A percentile compares a stretch with the other conserved stretches of the same genome.
Conservation (phyloP, 1,140 invertebrate species). For the Microplitis mediator region DNA sequence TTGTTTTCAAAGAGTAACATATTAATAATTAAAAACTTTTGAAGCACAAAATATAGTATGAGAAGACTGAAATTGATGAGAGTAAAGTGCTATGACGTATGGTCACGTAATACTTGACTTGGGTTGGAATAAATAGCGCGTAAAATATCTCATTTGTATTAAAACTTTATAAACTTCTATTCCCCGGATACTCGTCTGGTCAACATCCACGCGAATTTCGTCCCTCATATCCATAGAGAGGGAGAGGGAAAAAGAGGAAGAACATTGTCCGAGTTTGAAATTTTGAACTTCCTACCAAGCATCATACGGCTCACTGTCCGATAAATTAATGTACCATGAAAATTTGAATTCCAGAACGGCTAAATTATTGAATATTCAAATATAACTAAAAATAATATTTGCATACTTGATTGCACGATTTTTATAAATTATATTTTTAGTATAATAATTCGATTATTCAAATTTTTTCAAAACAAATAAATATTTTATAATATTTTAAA, state of each 20-base stretch:
- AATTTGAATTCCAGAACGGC: neutral
- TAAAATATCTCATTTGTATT: constrained; percentile 30
- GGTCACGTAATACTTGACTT: neutral
- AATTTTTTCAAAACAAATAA: neutral
- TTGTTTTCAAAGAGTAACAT: neutral
- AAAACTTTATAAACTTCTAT: constrained; percentile 26
- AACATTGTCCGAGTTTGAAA: constrained; percentile 14
- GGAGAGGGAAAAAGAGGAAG: neutral
- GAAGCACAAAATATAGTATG: too few species aligned
- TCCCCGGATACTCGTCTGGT: constrained; percentile 4
- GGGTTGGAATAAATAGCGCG: constrained; percentile 13
- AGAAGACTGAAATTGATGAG: neutral
- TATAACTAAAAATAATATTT: neutral
- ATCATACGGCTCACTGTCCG: constrained; percentile 3
- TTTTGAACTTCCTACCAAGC: constrained; percentile 10
- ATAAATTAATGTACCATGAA: neutral
- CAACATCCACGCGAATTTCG: neutral
- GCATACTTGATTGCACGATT: neutral
- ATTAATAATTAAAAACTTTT: too few species aligned
- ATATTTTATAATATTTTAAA: neutral
- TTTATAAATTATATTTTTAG: neutral
- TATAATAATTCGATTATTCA: neutral
- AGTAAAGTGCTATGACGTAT: neutral
- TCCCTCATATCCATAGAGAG: neutral
- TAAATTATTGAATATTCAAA: constrained; percentile 2